Evolutionary conservation across 2,797 vertebrate species (phyloP), one percentile per base, ranked within the genome.

Genomic region (Rachycentron canadum): DNA sequence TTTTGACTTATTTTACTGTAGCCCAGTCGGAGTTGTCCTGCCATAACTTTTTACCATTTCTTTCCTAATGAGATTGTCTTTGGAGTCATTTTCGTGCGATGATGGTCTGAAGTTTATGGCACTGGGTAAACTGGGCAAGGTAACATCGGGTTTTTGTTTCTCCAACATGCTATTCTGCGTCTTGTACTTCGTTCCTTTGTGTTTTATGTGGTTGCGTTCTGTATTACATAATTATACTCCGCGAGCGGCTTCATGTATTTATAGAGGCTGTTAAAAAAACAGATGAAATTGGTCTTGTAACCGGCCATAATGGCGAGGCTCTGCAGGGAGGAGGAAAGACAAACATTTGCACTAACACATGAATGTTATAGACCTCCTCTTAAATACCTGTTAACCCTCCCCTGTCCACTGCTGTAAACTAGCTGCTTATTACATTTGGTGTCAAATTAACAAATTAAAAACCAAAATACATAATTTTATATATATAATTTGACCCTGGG

Each of bases 281-380:
- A 53, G 17, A 63, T 71, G 30, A 38, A 68, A 76, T 59, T 36
- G 41, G 45, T 16, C 63, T 8, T 49, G 74, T 34, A 26, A 65
- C 53, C 30, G 26, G 32, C 68, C 60, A 49, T 13, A 45, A 78
- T 76, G 6, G 4, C 0, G 0, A 32, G 12, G 12, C 55, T 40
- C 59, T 52, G 26, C 72, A 40, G 56, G 65, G 57, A 81, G 72
- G 59, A 74, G 32, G 21, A 82, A 82, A 84, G 62, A 45, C 66
- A 86, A 81, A 78, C 64, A 83, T 45, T 73, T 36, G 19, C 8
- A 23, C 36, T 62, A 36, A 68, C 34, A 49, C 7, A 2, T 8
- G 30, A 49, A 30, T 8, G 28, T 49, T 34, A 45, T 4, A 69
- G 45, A 58, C 5, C 32, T 26, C 14, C 49, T 69, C 4, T 68